phyloP scores from a whole-genome alignment of 2,113 vertebrate genomes.

The Lathamus discolor region DNA sequence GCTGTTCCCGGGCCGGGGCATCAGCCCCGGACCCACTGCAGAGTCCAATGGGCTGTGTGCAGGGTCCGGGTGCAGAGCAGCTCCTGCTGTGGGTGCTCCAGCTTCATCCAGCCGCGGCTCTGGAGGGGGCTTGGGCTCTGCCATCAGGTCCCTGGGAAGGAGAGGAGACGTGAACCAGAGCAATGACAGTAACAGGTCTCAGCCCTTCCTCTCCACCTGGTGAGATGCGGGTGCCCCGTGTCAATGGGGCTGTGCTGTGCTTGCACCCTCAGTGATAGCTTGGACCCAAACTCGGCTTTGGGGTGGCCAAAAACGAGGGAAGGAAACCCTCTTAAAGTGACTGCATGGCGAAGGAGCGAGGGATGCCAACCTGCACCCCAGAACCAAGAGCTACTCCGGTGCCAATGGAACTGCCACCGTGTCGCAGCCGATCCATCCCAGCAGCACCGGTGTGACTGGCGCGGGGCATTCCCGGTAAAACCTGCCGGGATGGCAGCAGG shows the following conservation, averaged over 20 bases:
- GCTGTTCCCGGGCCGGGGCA: background rate
- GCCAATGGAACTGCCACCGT: accelerated
- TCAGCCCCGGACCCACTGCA: accelerated
- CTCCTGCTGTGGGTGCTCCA: background rate
- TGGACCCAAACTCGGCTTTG: background rate
- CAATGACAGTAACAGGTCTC: background rate
- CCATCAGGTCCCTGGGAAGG: constrained; percentile 61
- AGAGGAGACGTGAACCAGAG: background rate
- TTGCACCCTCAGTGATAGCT: accelerated
- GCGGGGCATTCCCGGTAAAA: background rate
- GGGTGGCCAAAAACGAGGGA: background rate
- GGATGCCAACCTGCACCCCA: background rate
- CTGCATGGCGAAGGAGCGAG: accelerated
- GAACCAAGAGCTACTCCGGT: accelerated
- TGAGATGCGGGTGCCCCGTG: accelerated
- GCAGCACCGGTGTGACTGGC: accelerated
- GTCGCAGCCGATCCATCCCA: accelerated
- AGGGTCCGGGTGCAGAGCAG: background rate
- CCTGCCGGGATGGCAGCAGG: background rate
- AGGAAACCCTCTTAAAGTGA: background rate
- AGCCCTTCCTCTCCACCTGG: background rate
- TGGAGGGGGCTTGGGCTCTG: background rate
- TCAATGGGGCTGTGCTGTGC: background rate
- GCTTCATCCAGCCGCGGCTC: constrained; percentile 8
- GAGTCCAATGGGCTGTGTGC: accelerated